Percentiles rank a stretch among this genome's conserved stretches.
These are phyloP conservation scores for Phorcus lineatus DNA, from an alignment of 2,888 invertebrate genomes.

Conservation along the genomic window DNA sequence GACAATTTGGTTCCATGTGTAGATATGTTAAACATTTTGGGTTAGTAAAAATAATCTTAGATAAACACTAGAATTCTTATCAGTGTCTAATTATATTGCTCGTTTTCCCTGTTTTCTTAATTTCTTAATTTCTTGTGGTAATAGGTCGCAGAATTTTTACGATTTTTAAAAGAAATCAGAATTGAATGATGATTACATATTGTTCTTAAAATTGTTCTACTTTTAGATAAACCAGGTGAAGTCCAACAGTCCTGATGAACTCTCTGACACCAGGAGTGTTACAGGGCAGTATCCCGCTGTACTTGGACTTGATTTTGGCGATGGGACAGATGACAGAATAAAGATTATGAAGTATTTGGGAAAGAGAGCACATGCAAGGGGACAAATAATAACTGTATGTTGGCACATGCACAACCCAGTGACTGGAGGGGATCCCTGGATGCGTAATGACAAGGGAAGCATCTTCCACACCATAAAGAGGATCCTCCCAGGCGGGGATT, in stretches of 20 bases:
- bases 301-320: conserved; percentile 36
- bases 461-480: conserved; percentile 26
- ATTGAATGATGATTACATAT: no score
- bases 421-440: conserved; percentile 29
- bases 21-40: no score
- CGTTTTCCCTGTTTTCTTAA: no score
- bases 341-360: conserved; percentile 18
- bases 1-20: no score
- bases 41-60: no score
- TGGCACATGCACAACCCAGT: conserved; percentile 40
- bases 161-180: no score
- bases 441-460: conserved; percentile 20
- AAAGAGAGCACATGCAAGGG: conserved; percentile 33
- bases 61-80: no score
- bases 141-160: no score
- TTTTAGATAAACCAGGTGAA: conserved; percentile 16
- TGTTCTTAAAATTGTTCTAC: no score
- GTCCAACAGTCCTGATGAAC: conserved; percentile 30
- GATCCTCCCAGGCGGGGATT: conserved; percentile 33
- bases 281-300: conserved; percentile 42
- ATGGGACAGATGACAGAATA: conserved; percentile 1
- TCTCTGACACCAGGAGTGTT: conserved; percentile 37
- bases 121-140: no score
- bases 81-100: no score
- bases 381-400: conserved; percentile 28